Evolutionary conservation across 2,797 vertebrate genomes (phyloP), one percentile per base, ranked within the genome.

Genomic region (Ambastaia sidthimunki): DNA sequence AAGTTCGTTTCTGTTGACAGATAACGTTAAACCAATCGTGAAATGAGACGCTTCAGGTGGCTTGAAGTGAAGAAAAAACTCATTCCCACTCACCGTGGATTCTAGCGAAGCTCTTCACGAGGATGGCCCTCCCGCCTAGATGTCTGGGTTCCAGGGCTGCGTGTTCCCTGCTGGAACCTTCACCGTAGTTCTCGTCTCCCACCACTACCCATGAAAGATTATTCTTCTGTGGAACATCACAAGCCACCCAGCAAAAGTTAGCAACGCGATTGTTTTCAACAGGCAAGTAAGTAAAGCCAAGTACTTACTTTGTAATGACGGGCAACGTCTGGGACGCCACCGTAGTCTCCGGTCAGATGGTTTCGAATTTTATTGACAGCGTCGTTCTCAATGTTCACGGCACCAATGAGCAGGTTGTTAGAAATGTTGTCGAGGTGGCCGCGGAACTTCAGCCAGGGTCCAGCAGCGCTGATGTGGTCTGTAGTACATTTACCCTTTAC

Each of bases 381-480:
- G 74, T 95, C 93, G 0, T 98, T 98, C 83, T 98, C 97, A 0
- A 91, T 86, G 87, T 98, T 98, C 85, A 98, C 92, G 1, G 97
- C 97, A 0, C 96, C 97, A 0, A 98, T 98, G 70, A 98, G 94
- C 88, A 98, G 85, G 80, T 98, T 98, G 90, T 98, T 98, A 76
- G 97, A 98, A 89, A 98, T 98, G 91, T 98, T 98, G 91, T 98
- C 97, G 76, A 98, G 91, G 80, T 98, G 97, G 6, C 97, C 97
- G 7, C 97, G 96, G 90, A 97, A 98, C 86, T 98, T 98, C 9
- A 98, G 94, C 97, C 96, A 98, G 0, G 97, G 97, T 0, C 97
- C 97, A 0, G 97, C 97, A 0, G 97, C 96, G 0, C 97, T 98
- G 90, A 98, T 98, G 86, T 98, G 97, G 85, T 98, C 97, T 0